A percentile compares a stretch with the other conserved stretches of the same genome.
Evolutionary conservation across 2,888 invertebrate species (phyloP).

Genomic region (Amaurobius ferox): DNA sequence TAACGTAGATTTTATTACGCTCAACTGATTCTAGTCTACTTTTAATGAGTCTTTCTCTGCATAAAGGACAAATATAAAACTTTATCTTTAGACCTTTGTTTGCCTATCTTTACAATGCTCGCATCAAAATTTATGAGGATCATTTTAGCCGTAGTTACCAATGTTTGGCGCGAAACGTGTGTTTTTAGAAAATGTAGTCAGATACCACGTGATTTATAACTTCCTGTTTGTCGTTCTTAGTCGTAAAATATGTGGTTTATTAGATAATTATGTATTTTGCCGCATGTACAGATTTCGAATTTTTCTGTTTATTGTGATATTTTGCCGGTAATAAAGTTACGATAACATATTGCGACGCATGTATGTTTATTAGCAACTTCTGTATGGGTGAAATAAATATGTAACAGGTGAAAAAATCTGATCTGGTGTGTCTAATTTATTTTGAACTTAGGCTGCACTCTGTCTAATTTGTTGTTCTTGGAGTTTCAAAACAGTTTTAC

Average conservation of each 20-base stretch:
- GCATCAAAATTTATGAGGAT: neutral
- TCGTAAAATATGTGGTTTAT: neutral
- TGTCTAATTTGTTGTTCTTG: too few relatives aligned
- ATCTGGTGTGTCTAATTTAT: too few relatives aligned
- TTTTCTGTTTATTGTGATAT: neutral
- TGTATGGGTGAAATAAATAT: too few relatives aligned
- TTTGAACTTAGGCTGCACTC: too few relatives aligned
- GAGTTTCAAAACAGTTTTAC: too few relatives aligned
- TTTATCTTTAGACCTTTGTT: neutral
- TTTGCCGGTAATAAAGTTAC: too few relatives aligned
- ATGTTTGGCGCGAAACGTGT: neutral
- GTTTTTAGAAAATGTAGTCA: neutral
- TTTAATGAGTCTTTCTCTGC: neutral
- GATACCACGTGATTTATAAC: conserved; percentile 34
- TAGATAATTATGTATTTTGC: neutral
- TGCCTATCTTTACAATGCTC: neutral
- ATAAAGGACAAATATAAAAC: neutral
- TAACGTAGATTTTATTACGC: neutral
- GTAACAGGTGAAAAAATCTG: too few relatives aligned
- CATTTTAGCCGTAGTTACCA: conserved; percentile 8
- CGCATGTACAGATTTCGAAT: neutral
- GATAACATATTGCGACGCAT: too few relatives aligned
- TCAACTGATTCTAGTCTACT: neutral
- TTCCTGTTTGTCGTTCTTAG: conserved; percentile 24
- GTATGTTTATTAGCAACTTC: too few relatives aligned